phyloP scores from a whole-genome alignment of 1,140 invertebrate species.

The Camponotus floridanus region DNA sequence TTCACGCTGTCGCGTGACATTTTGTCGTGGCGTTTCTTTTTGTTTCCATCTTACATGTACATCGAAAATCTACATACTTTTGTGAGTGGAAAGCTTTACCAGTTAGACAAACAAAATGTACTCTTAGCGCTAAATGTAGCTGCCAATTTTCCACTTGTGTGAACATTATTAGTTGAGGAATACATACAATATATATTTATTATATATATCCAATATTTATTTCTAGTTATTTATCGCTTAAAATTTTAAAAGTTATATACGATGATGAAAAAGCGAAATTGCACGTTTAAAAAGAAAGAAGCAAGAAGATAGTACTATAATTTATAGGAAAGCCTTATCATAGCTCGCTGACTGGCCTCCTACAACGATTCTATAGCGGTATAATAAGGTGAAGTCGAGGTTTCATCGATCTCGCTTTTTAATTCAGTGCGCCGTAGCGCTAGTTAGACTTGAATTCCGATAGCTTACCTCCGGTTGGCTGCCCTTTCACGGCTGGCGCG shows the following conservation, averaged over 20 bases:
- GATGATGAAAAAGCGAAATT: slow-evolving; percentile 3
- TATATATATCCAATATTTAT: background rate
- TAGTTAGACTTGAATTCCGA: slow-evolving; percentile 61
- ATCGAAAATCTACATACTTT: background rate
- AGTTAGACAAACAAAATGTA: background rate
- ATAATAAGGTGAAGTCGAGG: slow-evolving; percentile 33
- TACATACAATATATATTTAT: background rate
- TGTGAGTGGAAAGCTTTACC: background rate
- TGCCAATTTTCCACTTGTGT: background rate
- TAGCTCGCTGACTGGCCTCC: background rate
- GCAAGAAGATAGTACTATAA: background rate
- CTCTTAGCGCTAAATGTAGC: background rate
- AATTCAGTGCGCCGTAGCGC: slow-evolving; percentile 45
- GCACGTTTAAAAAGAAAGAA: background rate
- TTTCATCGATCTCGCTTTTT: slow-evolving; percentile 41
- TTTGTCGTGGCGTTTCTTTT: slow-evolving; percentile 17
- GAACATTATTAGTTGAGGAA: background rate
- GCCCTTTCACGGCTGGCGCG: slow-evolving; percentile 32
- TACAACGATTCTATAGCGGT: slow-evolving; percentile 2
- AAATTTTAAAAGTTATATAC: slow-evolving; percentile 19
- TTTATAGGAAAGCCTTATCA: background rate
- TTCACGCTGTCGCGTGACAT: slow-evolving; percentile 27
- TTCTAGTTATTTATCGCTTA: background rate
- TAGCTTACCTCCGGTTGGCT: slow-evolving; percentile 52
- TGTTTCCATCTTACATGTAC: background rate